phyloP scores from a whole-genome alignment of 2,113 vertebrate species.

The Sebastes fasciatus region DNA sequence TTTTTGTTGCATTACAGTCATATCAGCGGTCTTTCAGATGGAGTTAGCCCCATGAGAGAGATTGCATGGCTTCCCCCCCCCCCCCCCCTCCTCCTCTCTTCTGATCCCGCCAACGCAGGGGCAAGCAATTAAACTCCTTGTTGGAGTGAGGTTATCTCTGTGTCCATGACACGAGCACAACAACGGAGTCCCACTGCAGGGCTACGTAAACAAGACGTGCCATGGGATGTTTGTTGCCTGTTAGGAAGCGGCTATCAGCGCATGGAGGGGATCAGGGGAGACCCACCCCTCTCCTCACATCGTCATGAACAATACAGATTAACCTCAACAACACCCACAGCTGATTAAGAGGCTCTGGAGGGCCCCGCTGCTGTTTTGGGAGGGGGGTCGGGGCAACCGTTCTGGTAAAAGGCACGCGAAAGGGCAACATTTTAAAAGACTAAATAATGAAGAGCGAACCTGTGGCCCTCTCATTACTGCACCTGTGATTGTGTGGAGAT shows the following conservation, averaged over 20 bases:
- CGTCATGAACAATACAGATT: constrained; percentile 61
- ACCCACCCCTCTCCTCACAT: constrained; percentile 33
- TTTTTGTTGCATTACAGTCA: constrained; percentile 25
- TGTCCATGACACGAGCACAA: constrained; percentile 59
- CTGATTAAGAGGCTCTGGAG: constrained; percentile 59
- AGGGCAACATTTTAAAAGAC: constrained; percentile 64
- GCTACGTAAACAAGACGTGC: constrained; percentile 62
- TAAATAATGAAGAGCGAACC: constrained; percentile 68
- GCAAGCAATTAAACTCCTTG: constrained; percentile 74
- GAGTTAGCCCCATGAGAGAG: constrained; percentile 16
- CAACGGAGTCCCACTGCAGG: constrained; percentile 44
- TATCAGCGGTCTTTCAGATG: constrained; percentile 31
- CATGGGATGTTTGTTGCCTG: constrained; percentile 46
- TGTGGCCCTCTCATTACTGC: constrained; percentile 61
- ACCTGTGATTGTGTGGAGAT: constrained; percentile 53
- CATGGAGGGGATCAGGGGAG: constrained; percentile 23
- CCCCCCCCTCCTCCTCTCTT: constrained; percentile 21
- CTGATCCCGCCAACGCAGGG: constrained; percentile 48
- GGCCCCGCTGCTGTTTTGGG: constrained; percentile 43
- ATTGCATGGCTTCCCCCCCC: background rate
- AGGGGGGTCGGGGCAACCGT: constrained; percentile 7
- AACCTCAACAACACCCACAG: constrained; percentile 55
- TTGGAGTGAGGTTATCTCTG: constrained; percentile 72
- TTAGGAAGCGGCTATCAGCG: constrained; percentile 60
- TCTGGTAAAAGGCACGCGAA: constrained; percentile 31